phyloP scores from a whole-genome alignment of 2,797 vertebrate species.

The Naso thynnoides region DNA sequence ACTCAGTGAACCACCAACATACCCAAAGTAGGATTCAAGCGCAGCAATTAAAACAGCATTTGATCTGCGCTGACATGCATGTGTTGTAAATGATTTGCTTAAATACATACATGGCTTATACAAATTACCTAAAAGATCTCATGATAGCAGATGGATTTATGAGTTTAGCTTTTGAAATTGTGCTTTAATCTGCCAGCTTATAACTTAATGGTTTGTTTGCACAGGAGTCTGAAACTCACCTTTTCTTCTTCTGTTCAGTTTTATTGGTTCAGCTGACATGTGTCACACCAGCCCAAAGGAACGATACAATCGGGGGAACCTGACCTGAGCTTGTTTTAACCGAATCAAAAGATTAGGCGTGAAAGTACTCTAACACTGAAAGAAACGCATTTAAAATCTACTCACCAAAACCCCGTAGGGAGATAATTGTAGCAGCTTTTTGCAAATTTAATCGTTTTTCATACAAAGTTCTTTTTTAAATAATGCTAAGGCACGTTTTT shows the following conservation, averaged over 20 bases:
- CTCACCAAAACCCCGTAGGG: conserved; percentile 29
- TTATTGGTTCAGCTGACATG: neutral
- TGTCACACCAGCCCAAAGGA: neutral
- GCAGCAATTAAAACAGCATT: neutral
- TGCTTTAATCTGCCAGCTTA: neutral
- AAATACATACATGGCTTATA: neutral
- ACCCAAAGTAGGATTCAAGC: neutral
- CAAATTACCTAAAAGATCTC: no score
- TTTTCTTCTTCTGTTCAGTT: neutral
- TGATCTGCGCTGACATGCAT: neutral
- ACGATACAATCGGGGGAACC: neutral
- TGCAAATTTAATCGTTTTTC: conserved; percentile 26
- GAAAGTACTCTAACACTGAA: conserved; percentile 8
- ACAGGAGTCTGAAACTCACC: neutral
- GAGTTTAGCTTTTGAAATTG: neutral
- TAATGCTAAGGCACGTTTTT: conserved; percentile 25
- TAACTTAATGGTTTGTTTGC: neutral
- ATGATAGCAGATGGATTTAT: neutral
- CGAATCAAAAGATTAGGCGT: no score
- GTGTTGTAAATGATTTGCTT: neutral
- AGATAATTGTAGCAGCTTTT: conserved; percentile 57
- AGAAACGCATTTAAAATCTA: conserved; percentile 26
- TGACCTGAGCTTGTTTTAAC: neutral
- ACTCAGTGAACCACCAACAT: neutral
- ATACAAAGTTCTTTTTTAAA: conserved; percentile 28